Percentiles rank a stretch among this genome's conserved stretches.
Evolutionary conservation across 2,113 vertebrate species (phyloP).

Genomic region (Bufo gargarizans): DNA sequence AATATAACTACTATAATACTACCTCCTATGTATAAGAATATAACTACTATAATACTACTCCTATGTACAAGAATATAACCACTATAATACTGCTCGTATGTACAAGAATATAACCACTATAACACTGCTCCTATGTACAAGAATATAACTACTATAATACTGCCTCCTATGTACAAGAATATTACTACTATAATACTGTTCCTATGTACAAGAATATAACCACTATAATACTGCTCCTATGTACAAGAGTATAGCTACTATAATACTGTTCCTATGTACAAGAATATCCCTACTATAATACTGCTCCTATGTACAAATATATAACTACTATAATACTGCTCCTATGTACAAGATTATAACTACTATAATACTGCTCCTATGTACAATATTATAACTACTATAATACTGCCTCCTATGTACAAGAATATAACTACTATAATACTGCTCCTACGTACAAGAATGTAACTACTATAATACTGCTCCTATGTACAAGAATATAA

Average conservation of each 20-base stretch:
- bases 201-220: constrained; percentile 3
- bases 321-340: neutral
- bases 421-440: constrained; percentile 5
- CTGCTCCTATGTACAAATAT: neutral
- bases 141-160: constrained; percentile 1
- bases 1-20: constrained; percentile 7
- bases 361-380: neutral
- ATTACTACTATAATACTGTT: neutral
- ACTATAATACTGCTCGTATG: neutral
- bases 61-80: neutral
- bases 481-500: neutral
- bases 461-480: constrained; percentile 2
- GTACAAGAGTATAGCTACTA: neutral
- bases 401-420: neutral
- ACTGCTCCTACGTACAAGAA: neutral
- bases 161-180: neutral
- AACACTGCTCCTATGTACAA: neutral
- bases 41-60: neutral
- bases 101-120: constrained; percentile 1
- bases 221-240: neutral
- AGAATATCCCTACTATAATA: neutral
- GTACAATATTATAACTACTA: constrained; percentile 2
- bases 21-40: neutral
- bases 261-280: neutral
- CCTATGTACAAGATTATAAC: neutral